Conservation (phyloP, 2,888 invertebrate genomes). For the Diplazon laetatorius region DNA sequence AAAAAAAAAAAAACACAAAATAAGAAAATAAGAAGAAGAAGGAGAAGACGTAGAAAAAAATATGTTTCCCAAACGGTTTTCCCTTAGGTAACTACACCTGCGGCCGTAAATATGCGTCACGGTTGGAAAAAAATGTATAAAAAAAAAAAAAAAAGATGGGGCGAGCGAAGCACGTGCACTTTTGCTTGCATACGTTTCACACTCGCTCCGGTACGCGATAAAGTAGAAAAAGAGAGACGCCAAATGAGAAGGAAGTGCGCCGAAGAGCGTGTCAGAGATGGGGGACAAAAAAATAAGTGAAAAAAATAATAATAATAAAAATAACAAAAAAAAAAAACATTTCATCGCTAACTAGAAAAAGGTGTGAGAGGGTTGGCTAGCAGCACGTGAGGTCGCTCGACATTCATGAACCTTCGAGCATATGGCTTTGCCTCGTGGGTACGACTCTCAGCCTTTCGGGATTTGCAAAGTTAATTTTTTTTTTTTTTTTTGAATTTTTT, state of each 20-base stretch:
- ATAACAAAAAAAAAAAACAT: no score
- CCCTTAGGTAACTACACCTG: neutral
- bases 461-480: constrained; percentile 39
- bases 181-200: constrained; percentile 43
- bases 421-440: constrained; percentile 8
- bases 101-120: constrained; percentile 15
- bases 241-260: constrained; percentile 22
- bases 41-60: neutral
- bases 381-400: constrained; percentile 32
- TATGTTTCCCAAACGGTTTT: neutral
- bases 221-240: constrained; percentile 47
- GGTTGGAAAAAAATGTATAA: no score
- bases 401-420: constrained; percentile 40
- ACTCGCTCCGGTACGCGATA: constrained; percentile 34
- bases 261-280: neutral
- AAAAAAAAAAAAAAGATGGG: constrained; percentile 16
- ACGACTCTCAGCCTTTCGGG: constrained; percentile 28
- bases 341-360: constrained; percentile 23
- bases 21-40: neutral
- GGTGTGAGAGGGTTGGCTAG: neutral
- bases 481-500: no score
- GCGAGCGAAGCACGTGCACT: constrained; percentile 28
- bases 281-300: constrained; percentile 2
- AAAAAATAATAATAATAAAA: no score
- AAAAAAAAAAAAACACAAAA: no score